Conservation (phyloP, 1,140 invertebrate genomes). For the Drosophila leontia region DNA sequence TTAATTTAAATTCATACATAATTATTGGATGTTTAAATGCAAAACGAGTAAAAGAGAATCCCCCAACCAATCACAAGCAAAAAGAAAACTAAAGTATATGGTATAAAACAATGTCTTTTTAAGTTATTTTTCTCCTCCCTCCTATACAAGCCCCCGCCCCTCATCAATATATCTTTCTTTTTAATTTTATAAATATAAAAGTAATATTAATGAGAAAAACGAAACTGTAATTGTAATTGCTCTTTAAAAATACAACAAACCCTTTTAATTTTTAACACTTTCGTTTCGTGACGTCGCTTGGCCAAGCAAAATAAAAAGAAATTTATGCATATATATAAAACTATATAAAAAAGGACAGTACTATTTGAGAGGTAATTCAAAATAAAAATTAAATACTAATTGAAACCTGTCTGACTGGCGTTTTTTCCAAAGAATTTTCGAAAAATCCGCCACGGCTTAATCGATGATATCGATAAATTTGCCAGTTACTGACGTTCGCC, state of each 20-base stretch:
- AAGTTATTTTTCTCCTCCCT: constrained; percentile 65
- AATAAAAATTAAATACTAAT: constrained; percentile 70
- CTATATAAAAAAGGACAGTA: constrained; percentile 68
- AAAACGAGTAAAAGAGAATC: constrained; percentile 50
- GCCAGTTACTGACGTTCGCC: neutral
- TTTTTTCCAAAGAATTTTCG: constrained; percentile 24
- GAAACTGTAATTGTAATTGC: constrained; percentile 81
- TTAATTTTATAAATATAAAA: constrained; percentile 83
- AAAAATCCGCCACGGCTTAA: neutral
- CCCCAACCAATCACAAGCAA: constrained; percentile 48
- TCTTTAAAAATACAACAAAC: constrained; percentile 76
- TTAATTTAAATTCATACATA: constrained; percentile 78
- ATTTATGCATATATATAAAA: constrained; percentile 58
- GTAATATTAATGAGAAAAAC: constrained; percentile 81
- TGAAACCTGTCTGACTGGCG: constrained; percentile 17
- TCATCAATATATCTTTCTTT: constrained; percentile 82
- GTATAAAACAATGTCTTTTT: constrained; percentile 76
- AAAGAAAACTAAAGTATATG: constrained; percentile 71
- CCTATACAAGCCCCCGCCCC: constrained; percentile 38
- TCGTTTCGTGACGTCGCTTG: constrained; percentile 72
- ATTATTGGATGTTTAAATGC: constrained; percentile 71
- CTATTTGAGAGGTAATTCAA: constrained; percentile 75
- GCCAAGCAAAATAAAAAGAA: constrained; percentile 51
- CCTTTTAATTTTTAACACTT: constrained; percentile 67
- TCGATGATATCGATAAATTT: constrained; percentile 11